Evolutionary conservation across 2,113 vertebrate species (phyloP).

Genomic region (Megalops atlanticus): DNA sequence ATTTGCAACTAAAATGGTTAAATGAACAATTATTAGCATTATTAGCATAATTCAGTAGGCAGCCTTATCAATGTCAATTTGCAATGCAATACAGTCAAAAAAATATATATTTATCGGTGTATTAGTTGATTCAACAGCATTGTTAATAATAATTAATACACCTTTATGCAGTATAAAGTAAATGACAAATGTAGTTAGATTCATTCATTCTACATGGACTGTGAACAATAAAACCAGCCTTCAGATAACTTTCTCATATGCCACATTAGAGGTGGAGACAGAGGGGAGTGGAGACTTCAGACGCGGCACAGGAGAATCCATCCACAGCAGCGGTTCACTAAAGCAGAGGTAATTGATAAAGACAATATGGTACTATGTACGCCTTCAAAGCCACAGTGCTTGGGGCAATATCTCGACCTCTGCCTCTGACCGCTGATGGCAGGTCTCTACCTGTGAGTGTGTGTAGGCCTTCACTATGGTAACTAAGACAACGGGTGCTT

Average conservation of each 20-base stretch:
- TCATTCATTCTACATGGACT: too few relatives aligned
- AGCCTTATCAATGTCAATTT: too few relatives aligned
- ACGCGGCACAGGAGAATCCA: too few relatives aligned
- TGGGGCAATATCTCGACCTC: background rate
- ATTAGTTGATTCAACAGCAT: too few relatives aligned
- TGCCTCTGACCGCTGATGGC: background rate
- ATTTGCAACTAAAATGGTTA: too few relatives aligned
- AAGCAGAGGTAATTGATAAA: conserved; percentile 15
- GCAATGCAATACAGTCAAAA: too few relatives aligned
- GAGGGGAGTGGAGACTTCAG: background rate
- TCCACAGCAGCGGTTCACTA: background rate
- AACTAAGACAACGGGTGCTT: background rate
- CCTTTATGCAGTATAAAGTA: too few relatives aligned
- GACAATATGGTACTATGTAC: background rate
- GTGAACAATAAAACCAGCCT: background rate
- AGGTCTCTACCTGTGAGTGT: background rate
- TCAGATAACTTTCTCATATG: background rate
- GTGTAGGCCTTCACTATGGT: background rate
- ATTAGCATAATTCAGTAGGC: too few relatives aligned
- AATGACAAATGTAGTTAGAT: too few relatives aligned
- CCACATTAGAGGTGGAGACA: background rate
- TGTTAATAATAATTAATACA: too few relatives aligned
- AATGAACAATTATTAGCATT: too few relatives aligned
- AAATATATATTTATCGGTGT: too few relatives aligned
- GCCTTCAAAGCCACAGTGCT: background rate